A percentile compares a stretch with the other conserved stretches of the same genome.
phyloP scores from a whole-genome alignment of 2,113 vertebrate genomes.

The Burhinus oedicnemus region DNA sequence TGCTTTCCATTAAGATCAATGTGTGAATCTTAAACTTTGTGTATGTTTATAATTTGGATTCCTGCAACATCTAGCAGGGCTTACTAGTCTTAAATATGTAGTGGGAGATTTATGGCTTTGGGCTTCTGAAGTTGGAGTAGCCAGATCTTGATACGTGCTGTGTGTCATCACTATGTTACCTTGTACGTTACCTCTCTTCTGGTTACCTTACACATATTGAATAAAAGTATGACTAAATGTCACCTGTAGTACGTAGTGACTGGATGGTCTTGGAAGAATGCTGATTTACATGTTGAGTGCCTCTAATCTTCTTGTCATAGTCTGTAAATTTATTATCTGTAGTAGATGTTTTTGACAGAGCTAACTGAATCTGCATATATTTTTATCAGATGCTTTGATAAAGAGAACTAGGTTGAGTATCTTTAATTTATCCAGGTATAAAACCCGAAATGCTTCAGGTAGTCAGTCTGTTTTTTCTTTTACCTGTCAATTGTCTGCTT shows the following conservation, averaged over 20 bases:
- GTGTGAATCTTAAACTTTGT: not conserved
- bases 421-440: conserved; percentile 42
- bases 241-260: not conserved
- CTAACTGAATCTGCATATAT: conserved; percentile 38
- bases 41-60: not conserved
- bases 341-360: conserved; percentile 43
- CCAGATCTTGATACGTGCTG: not conserved
- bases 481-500: conserved; percentile 32
- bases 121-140: not conserved
- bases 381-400: conserved; percentile 16
- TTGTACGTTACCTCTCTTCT: not conserved
- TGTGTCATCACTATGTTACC: not conserved
- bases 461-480: conserved; percentile 46
- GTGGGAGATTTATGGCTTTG: not conserved
- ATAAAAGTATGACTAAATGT: not conserved
- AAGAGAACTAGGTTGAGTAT: not conserved
- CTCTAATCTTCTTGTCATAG: conserved; percentile 53
- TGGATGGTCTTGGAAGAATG: conserved; percentile 4
- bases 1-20: not conserved
- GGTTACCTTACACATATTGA: not conserved
- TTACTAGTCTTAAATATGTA: not conserved
- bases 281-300: conserved; percentile 34
- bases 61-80: not conserved
- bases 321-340: conserved; percentile 20
- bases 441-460: conserved; percentile 12